These are phyloP conservation scores for Acholoe squamosa DNA, from an alignment of 2,888 invertebrate species.

Conservation along the genomic window DNA sequence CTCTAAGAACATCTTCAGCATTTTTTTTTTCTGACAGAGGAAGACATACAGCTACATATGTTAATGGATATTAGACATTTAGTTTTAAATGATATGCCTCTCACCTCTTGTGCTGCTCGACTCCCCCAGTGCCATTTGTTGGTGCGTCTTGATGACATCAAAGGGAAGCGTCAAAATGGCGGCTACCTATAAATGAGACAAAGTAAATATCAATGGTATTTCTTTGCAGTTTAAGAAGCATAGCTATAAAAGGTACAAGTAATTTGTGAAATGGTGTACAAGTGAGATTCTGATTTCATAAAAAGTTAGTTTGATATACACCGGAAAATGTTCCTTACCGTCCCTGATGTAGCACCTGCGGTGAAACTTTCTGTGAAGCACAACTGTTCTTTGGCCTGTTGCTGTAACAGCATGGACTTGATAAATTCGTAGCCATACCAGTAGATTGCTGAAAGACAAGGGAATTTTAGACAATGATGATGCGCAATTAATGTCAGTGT, in stretches of 20 bases:
- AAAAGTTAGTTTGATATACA: no score
- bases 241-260: no score
- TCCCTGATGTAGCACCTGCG: constrained; percentile 89
- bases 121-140: constrained; percentile 84
- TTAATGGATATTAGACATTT: no score
- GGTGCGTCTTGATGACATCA: constrained; percentile 98
- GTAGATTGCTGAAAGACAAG: constrained; percentile 89
- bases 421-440: constrained; percentile 89
- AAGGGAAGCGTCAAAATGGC: constrained; percentile 96
- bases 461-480: no score
- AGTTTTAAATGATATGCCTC: no score
- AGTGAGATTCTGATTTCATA: no score
- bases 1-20: no score
- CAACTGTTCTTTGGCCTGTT: constrained; percentile 70
- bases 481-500: no score
- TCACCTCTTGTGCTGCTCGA: background rate
- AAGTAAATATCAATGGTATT: background rate
- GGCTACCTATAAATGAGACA: constrained; percentile 88
- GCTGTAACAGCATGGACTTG: constrained; percentile 74
- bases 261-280: no score
- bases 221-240: no score
- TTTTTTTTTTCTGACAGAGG: no score
- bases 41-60: no score
- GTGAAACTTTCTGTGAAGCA: constrained; percentile 82
- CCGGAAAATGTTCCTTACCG: constrained; percentile 84